These are phyloP conservation scores for Pocillopora meandrina DNA, from an alignment of 92 coral and sea anemone genomes.

Conservation along the genomic window DNA sequence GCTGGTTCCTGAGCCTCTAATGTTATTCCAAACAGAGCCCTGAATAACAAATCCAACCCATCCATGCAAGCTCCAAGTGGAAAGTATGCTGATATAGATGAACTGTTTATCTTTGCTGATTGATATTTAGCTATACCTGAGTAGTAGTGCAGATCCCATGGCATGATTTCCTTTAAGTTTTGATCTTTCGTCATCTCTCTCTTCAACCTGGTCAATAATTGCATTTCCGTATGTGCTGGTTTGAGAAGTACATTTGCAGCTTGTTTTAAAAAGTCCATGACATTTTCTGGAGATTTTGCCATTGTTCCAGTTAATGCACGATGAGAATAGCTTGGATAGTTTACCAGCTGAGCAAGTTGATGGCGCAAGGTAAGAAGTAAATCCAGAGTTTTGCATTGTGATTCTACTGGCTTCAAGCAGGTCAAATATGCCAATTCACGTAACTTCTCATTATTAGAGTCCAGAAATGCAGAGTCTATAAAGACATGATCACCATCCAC, in stretches of 20 bases:
- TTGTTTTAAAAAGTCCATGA: slow-evolving; percentile 67
- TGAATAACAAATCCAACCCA: slow-evolving; percentile 78
- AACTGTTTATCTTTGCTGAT: slow-evolving; percentile 61
- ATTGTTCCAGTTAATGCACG: slow-evolving; percentile 91
- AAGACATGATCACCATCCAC: slow-evolving; percentile 70
- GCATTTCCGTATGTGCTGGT: slow-evolving; percentile 73
- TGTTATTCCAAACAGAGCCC: slow-evolving; percentile 78
- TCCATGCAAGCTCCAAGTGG: slow-evolving; percentile 99
- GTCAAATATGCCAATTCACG: slow-evolving; percentile 78
- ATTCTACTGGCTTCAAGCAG: slow-evolving; percentile 72
- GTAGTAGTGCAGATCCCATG: slow-evolving; percentile 95
- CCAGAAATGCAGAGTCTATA: slow-evolving; percentile 85
- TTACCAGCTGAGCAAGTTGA: slow-evolving; percentile 81
- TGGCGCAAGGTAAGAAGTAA: slow-evolving; percentile 72
- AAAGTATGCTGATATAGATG: slow-evolving; percentile 80
- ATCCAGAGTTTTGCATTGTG: slow-evolving; percentile 75
- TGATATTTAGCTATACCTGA: slow-evolving; percentile 83
- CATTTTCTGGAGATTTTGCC: slow-evolving; percentile 91
- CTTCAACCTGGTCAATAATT: slow-evolving; percentile 72
- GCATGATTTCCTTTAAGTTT: slow-evolving; percentile 59
- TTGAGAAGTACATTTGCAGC: slow-evolving; percentile 79
- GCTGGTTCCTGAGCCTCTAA: slow-evolving; percentile 75
- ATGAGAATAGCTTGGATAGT: slow-evolving; percentile 81
- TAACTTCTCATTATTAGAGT: slow-evolving; percentile 79
- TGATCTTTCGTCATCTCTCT: slow-evolving; percentile 30